Conservation (phyloP, 2,113 vertebrate genomes). For the Rhipidura dahli region DNA sequence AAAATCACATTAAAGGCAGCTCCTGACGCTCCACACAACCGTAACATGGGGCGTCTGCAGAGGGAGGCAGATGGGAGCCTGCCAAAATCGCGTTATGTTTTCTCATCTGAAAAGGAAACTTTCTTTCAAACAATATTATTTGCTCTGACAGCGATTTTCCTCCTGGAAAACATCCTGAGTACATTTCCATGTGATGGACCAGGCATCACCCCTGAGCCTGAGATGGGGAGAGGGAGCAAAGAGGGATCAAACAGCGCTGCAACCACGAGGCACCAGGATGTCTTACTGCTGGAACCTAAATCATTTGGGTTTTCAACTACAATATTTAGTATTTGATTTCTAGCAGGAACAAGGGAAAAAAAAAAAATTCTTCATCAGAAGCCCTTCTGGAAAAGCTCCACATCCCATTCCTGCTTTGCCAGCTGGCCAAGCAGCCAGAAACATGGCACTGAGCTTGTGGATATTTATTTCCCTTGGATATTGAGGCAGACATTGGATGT, state of each 20-base stretch:
- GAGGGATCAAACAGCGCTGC: background rate
- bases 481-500: background rate
- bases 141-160: background rate
- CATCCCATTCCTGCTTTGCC: background rate
- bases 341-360: background rate
- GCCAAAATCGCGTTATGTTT: background rate
- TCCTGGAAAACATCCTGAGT: background rate
- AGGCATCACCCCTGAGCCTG: background rate
- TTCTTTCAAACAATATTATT: background rate
- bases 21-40: background rate
- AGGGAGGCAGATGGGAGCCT: background rate
- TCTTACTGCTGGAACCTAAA: background rate
- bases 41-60: background rate
- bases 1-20: background rate
- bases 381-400: constrained; percentile 49
- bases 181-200: background rate
- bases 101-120: background rate
- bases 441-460: constrained; percentile 22
- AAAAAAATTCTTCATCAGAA: background rate
- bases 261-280: background rate
- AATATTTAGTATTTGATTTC: constrained; percentile 57
- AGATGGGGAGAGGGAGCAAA: background rate
- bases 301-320: constrained; percentile 27
- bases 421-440: constrained; percentile 28
- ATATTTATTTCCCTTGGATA: constrained; percentile 31